Percentiles rank a stretch among this genome's conserved stretches.
Conservation (phyloP, 64 coral and sea anemone species). For the Porites australiensis region DNA sequence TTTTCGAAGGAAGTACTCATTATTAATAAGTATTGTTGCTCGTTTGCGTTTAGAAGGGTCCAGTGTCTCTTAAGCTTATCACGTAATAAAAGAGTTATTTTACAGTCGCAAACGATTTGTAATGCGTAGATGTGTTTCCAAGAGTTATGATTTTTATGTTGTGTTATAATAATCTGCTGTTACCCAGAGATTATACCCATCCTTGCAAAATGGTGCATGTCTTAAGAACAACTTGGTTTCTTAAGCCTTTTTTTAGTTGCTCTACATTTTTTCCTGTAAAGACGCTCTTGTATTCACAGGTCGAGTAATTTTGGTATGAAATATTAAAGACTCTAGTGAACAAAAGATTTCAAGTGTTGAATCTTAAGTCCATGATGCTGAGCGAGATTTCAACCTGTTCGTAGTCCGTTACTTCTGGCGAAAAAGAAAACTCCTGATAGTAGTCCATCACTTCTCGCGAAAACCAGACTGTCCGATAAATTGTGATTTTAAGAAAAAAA, state of each 20-base stretch:
- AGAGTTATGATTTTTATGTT: not conserved
- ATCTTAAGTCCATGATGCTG: too few relatives aligned
- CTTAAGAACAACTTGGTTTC: too few relatives aligned
- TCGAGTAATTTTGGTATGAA: not conserved
- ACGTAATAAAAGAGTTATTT: constrained; percentile 30
- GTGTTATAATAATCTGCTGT: not conserved
- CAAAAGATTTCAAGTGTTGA: too few relatives aligned
- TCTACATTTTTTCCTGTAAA: not conserved
- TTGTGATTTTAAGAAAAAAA: too few relatives aligned
- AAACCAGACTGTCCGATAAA: too few relatives aligned
- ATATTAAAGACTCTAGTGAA: not conserved
- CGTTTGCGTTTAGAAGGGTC: not conserved
- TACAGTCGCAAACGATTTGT: constrained; percentile 13
- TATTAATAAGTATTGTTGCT: not conserved
- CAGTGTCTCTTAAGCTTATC: not conserved
- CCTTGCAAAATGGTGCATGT: too few relatives aligned
- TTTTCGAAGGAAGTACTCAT: not conserved
- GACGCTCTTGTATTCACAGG: not conserved
- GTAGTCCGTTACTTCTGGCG: too few relatives aligned
- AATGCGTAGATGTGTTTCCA: not conserved
- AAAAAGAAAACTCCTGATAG: too few relatives aligned
- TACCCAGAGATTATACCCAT: not conserved
- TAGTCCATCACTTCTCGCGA: too few relatives aligned
- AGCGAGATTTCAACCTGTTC: too few relatives aligned
- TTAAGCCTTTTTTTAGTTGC: too few relatives aligned